Percentiles rank a stretch among this genome's conserved stretches.
Conservation (phyloP, 2,797 vertebrate species). For the Mus caroli region DNA sequence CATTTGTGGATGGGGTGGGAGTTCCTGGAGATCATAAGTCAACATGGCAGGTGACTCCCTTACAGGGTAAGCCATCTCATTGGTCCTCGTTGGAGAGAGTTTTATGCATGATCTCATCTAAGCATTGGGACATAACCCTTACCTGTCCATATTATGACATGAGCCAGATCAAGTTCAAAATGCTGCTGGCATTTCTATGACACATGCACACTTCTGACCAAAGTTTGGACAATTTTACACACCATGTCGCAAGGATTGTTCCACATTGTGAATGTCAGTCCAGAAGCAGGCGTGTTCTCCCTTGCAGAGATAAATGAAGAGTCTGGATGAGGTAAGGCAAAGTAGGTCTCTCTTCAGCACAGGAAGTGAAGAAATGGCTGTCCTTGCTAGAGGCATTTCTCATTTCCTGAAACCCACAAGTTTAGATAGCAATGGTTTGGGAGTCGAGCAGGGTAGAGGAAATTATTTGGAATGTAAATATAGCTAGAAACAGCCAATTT, state of each 20-base stretch:
- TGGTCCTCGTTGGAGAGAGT: too few relatives aligned
- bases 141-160: neutral
- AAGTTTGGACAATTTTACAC: neutral
- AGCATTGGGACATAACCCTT: neutral
- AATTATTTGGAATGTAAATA: conserved; percentile 15
- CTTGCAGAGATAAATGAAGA: neutral
- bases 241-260: neutral
- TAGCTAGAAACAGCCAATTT: neutral
- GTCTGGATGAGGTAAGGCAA: neutral
- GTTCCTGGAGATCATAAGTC: neutral
- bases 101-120: neutral
- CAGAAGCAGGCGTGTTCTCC: neutral
- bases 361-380: neutral
- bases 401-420: neutral
- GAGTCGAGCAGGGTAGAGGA: neutral
- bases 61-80: neutral
- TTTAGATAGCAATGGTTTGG: neutral
- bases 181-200: neutral
- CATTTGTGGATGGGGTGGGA: neutral
- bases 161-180: neutral
- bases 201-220: neutral
- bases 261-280: neutral
- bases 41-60: neutral
- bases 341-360: neutral
- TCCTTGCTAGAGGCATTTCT: neutral